Base-by-base conservation (phyloP, 2,113 vertebrate genomes). In the Nerophis lumbriciformis region DNA sequence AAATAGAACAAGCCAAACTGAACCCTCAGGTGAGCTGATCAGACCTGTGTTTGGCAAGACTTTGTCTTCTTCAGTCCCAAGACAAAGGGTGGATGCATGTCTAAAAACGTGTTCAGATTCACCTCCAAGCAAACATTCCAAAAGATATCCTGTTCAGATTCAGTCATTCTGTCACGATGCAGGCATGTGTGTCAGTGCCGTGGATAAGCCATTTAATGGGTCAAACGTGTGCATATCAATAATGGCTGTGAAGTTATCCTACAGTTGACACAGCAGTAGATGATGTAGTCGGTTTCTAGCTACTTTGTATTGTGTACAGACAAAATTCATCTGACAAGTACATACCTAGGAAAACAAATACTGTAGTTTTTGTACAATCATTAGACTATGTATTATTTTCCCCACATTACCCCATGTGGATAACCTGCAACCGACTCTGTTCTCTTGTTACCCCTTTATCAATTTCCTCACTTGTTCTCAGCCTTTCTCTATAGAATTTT, bases 331-430 rank as follows among this genome's bases (percentile, higher is more conserved):
- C 6, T 39, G 38, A 39, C 64, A 44, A 54, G 19, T 75, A 83
- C 84, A 84, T 68, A 76, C 60, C 81, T 84, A 80, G 80, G 71
- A 65, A 77, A 59, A 86, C 63, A 75, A 80, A 68, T 14, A 49
- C 48, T n/a, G 15, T 28, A 28, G 28, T 28, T 28, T 28, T 28
- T 28, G 73, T 68, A 74, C 78, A 77, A 74, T 72, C 71, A 85
- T 76, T 72, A 84, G 61, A 48, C 79, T 72, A 79, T 77, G 65
- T 79, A 70, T 36, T 63, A 70, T 72, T 66, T 64, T 19, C 64
- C 13, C 50, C 53, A 14, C 37, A 49, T 42, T 72, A 14, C 44
- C 45, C 37, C 11, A 51, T 39, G 14, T 44, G 48, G 10, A 56
- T 59, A 39, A 13, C 13, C 60, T 63, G 16, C 28, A 5, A 61